phyloP scores from a whole-genome alignment of 2,113 vertebrate genomes.

The Gila orcuttii region DNA sequence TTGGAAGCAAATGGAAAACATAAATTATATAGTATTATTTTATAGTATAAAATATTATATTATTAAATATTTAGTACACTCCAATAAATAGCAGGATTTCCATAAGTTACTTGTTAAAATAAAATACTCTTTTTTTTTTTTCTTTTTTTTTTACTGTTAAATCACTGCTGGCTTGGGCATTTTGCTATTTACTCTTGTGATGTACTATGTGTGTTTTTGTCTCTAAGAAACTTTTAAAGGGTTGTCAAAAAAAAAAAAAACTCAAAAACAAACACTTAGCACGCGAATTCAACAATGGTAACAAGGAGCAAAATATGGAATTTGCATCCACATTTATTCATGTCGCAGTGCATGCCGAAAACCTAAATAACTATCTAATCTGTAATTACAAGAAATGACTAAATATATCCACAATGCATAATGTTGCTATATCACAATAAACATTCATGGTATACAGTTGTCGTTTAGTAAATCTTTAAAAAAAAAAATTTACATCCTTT shows the following conservation, averaged over 20 bases:
- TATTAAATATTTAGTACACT: too few species aligned
- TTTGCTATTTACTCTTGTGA: too few species aligned
- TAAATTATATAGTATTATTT: too few species aligned
- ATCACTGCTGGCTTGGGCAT: too few species aligned
- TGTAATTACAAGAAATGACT: neutral
- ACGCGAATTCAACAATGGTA: too few species aligned
- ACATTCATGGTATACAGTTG: neutral
- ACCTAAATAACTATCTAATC: neutral
- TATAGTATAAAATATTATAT: too few species aligned
- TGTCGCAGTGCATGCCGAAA: neutral
- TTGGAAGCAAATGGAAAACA: neutral
- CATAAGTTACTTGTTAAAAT: too few species aligned
- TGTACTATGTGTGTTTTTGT: too few species aligned
- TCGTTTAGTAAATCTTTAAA: neutral
- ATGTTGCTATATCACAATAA: neutral
- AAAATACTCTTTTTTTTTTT: too few species aligned
- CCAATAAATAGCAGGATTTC: too few species aligned
- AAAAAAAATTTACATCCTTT: neutral
- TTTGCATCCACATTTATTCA: neutral
- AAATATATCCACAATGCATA: neutral
- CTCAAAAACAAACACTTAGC: neutral
- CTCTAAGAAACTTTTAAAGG: neutral
- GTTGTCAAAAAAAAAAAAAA: neutral
- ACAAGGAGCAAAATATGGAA: too few species aligned
- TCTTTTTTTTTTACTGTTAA: too few species aligned